Percentiles rank a stretch among this genome's conserved stretches.
Evolutionary conservation across 2,797 vertebrate genomes (phyloP).

Genomic region (Siniperca undulata): DNA sequence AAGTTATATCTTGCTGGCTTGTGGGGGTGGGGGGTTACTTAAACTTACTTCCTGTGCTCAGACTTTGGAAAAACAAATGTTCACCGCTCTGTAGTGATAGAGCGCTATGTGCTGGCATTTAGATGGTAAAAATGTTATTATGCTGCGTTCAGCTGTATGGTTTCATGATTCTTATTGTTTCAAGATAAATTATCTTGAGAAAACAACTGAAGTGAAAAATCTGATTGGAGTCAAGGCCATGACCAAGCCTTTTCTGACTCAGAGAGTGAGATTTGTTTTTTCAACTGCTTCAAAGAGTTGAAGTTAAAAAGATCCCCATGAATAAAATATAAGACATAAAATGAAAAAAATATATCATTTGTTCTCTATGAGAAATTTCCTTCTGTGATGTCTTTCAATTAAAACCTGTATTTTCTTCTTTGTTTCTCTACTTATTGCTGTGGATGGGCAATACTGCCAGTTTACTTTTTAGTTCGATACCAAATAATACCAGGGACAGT

Average conservation of each 20-base stretch:
- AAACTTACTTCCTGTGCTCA: constrained; percentile 54
- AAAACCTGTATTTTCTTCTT: neutral
- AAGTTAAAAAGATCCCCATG: constrained; percentile 8
- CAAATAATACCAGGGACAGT: neutral
- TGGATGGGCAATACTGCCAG: neutral
- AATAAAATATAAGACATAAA: constrained; percentile 4
- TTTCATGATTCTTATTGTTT: constrained; percentile 6
- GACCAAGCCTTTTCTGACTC: neutral
- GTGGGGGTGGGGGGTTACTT: neutral
- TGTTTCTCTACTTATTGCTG: neutral
- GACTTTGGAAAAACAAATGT: constrained; percentile 39
- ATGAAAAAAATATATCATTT: neutral
- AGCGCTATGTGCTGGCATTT: neutral
- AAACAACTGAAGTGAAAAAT: constrained; percentile 15
- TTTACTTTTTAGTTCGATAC: neutral
- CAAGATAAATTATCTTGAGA: neutral
- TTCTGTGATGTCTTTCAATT: neutral
- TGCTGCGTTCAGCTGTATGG: neutral
- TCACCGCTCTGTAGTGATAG: neutral
- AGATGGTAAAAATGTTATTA: constrained; percentile 20
- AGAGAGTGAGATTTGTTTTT: neutral
- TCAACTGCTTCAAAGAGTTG: constrained; percentile 10
- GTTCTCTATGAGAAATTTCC: neutral
- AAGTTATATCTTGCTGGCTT: constrained; percentile 5
- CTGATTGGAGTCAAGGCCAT: constrained; percentile 7